A percentile compares a stretch with the other conserved stretches of the same genome.
These are phyloP conservation scores for Leucoraja erinaceus DNA, from an alignment of 2,113 vertebrate species.

Conservation along the genomic window DNA sequence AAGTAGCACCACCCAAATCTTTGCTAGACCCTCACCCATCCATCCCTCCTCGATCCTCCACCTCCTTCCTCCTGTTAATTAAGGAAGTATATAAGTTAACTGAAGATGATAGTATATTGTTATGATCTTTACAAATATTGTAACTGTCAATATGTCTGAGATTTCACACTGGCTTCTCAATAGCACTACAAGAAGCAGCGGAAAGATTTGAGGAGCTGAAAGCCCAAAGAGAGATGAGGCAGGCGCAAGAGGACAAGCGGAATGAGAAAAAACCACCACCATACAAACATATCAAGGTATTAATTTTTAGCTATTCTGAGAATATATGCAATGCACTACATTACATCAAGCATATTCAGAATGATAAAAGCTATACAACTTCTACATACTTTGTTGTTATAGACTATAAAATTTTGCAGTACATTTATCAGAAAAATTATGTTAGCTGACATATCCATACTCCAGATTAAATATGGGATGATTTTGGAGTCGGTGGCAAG, in stretches of 20 bases:
- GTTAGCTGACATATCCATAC: background rate
- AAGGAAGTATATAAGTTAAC: background rate
- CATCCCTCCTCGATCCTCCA: too few relatives aligned
- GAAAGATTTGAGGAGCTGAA: conserved; percentile 86
- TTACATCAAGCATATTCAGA: background rate
- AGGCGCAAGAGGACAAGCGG: conserved; percentile 89
- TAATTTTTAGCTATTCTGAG: conserved; percentile 18
- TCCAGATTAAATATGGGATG: background rate
- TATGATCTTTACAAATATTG: background rate
- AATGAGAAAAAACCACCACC: conserved; percentile 95
- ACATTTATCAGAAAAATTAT: background rate
- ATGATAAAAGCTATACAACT: background rate
- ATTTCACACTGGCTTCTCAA: conserved; percentile 24
- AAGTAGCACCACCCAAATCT: background rate
- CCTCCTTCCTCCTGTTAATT: too few relatives aligned
- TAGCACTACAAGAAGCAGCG: conserved; percentile 91
- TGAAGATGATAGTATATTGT: background rate
- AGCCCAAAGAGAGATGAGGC: conserved; percentile 86
- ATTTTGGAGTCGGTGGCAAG: background rate
- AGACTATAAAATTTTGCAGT: background rate
- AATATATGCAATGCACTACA: background rate
- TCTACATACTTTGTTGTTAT: background rate
- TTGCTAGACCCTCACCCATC: too few relatives aligned
- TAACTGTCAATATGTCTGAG: background rate
- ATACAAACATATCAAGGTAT: conserved; percentile 93